Evolutionary conservation across 2,113 vertebrate genomes (phyloP).

Genomic region (Tricholaema leucomelas): DNA sequence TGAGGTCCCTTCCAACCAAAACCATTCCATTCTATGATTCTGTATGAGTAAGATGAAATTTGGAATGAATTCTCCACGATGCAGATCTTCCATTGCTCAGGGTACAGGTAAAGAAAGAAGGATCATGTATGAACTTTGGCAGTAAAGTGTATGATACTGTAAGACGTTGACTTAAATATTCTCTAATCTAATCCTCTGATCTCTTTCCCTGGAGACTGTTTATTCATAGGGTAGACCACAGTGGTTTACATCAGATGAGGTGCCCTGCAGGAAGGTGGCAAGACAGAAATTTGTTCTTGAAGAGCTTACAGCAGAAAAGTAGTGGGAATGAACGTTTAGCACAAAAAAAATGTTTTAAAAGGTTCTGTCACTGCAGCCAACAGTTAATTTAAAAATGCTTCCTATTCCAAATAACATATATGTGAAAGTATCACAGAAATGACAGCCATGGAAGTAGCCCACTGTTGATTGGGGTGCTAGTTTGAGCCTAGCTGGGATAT

Average conservation of each 20-base stretch:
- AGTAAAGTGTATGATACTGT: background rate
- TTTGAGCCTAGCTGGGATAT: too few relatives aligned
- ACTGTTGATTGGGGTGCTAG: background rate
- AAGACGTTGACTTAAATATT: background rate
- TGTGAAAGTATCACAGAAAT: background rate
- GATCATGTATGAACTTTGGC: background rate
- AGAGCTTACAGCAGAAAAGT: background rate
- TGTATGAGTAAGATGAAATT: background rate
- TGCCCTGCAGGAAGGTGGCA: background rate
- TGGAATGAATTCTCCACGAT: background rate
- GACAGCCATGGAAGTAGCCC: background rate
- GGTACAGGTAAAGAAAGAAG: background rate
- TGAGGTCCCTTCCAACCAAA: too few relatives aligned
- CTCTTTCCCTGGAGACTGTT: background rate
- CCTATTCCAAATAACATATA: background rate
- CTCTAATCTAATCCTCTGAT: background rate
- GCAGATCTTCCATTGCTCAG: background rate
- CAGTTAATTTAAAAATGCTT: background rate
- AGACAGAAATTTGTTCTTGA: background rate
- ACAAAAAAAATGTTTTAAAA: background rate
- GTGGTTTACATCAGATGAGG: background rate
- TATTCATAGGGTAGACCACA: background rate
- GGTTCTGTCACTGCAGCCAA: background rate
- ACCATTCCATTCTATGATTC: too few relatives aligned
- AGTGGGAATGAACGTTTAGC: background rate